Evolutionary conservation across 2,797 vertebrate species (phyloP).

Genomic region (Staurois parvus): DNA sequence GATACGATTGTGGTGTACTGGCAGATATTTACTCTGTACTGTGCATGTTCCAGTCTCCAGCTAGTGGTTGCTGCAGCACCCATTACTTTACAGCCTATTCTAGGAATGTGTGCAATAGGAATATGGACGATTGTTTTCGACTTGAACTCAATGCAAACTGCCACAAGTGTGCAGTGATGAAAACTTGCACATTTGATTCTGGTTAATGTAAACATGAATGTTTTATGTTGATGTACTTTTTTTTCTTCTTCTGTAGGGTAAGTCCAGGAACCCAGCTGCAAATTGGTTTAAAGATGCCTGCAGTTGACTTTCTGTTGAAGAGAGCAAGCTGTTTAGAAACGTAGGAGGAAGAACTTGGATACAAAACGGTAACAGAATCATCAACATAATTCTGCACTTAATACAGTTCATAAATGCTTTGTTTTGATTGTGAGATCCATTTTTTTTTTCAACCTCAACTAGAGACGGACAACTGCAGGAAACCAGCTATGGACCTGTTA

Average conservation of each 20-base stretch:
- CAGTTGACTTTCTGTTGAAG: slow-evolving; percentile 4
- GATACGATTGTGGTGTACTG: too few species aligned
- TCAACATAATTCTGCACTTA: background rate
- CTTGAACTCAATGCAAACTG: too few species aligned
- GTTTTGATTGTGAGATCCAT: background rate
- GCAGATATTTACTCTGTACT: too few species aligned
- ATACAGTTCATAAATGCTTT: background rate
- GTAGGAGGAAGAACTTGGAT: slow-evolving; percentile 18
- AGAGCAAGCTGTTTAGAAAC: slow-evolving; percentile 38
- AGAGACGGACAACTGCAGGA: background rate
- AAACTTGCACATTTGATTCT: too few species aligned
- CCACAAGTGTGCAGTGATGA: too few species aligned
- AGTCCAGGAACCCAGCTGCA: slow-evolving; percentile 4
- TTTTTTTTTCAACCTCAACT: background rate
- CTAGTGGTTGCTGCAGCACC: too few species aligned
- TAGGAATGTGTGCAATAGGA: too few species aligned
- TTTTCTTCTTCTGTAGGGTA: background rate
- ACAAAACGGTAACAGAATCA: slow-evolving; percentile 17
- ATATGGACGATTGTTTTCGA: too few species aligned
- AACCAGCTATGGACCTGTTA: slow-evolving; percentile 76
- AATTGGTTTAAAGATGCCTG: slow-evolving; percentile 46
- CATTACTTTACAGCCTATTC: too few species aligned
- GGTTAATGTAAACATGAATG: too few species aligned
- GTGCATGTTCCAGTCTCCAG: too few species aligned
- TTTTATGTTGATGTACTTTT: too few species aligned